Percentiles rank a stretch among this genome's conserved stretches.
Evolutionary conservation across 1,140 invertebrate genomes (phyloP).

Genomic region (Thrips palmi): DNA sequence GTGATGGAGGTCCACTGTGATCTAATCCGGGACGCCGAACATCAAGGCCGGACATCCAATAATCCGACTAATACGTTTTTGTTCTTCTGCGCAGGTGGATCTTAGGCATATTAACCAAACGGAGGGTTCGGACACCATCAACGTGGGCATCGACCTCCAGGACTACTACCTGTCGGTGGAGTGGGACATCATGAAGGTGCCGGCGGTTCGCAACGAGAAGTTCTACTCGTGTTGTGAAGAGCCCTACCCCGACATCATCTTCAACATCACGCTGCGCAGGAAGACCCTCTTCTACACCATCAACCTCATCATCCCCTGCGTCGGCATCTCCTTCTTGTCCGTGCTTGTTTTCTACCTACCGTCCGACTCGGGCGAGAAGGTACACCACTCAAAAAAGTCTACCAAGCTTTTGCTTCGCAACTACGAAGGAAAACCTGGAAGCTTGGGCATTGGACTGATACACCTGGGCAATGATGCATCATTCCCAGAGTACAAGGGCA

Average conservation of each 20-base stretch:
- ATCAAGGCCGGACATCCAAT: constrained; percentile 11
- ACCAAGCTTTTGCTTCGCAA: no score
- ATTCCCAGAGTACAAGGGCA: no score
- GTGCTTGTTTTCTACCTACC: constrained; percentile 97
- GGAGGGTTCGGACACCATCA: constrained; percentile 62
- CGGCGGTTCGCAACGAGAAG: constrained; percentile 69
- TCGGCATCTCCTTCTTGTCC: constrained; percentile 91
- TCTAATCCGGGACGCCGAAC: constrained; percentile 13
- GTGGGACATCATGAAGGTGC: constrained; percentile 89
- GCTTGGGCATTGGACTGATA: no score
- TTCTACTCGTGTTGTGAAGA: constrained; percentile 82
- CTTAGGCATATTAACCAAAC: constrained; percentile 65
- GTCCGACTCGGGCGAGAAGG: constrained; percentile 92
- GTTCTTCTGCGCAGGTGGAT: no score
- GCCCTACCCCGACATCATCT: constrained; percentile 90
- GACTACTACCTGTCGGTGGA: constrained; percentile 94
- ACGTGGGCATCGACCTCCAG: constrained; percentile 76
- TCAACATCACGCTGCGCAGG: constrained; percentile 88
- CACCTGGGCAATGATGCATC: background rate
- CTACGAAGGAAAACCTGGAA: no score
- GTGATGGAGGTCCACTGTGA: no score
- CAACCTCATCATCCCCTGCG: constrained; percentile 89
- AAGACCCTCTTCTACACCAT: constrained; percentile 94
- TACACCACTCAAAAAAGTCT: no score
- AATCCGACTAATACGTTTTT: constrained; percentile 17